These are phyloP conservation scores for Dyspetes luteomarginatus DNA, from an alignment of 2,888 invertebrate species.

Conservation along the genomic window DNA sequence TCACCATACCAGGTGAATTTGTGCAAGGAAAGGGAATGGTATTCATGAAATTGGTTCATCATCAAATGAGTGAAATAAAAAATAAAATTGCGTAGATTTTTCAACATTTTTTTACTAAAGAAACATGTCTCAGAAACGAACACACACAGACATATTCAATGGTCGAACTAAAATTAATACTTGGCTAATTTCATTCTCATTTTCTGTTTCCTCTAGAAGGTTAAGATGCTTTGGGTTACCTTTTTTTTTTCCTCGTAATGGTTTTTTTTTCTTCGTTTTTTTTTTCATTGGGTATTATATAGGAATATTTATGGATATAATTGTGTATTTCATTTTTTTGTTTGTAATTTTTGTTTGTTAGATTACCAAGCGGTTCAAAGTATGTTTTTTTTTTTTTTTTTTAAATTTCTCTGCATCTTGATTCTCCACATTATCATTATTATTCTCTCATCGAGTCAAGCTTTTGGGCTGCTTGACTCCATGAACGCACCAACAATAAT, in stretches of 20 bases:
- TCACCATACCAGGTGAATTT: too few relatives aligned
- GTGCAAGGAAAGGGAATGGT: neutral
- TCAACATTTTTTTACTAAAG: constrained; percentile 85
- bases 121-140: constrained; percentile 86
- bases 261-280: constrained; percentile 68
- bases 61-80: neutral
- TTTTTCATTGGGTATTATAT: constrained; percentile 74
- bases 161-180: constrained; percentile 79
- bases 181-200: constrained; percentile 75
- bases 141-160: constrained; percentile 85
- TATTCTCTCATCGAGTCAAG: constrained; percentile 37
- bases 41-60: too few relatives aligned
- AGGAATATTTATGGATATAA: constrained; percentile 79
- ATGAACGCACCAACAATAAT: constrained; percentile 49
- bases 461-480: constrained; percentile 43
- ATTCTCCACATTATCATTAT: constrained; percentile 45
- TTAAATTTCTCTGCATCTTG: constrained; percentile 32
- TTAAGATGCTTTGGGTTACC: constrained; percentile 78
- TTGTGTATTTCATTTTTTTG: constrained; percentile 67
- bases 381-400: constrained; percentile 25
- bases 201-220: constrained; percentile 77
- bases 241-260: constrained; percentile 68
- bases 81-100: constrained; percentile 48
- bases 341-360: constrained; percentile 68
- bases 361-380: constrained; percentile 74